These are phyloP conservation scores for Leptosomus discolor DNA, from an alignment of 2,113 vertebrate genomes.

Conservation along the genomic window DNA sequence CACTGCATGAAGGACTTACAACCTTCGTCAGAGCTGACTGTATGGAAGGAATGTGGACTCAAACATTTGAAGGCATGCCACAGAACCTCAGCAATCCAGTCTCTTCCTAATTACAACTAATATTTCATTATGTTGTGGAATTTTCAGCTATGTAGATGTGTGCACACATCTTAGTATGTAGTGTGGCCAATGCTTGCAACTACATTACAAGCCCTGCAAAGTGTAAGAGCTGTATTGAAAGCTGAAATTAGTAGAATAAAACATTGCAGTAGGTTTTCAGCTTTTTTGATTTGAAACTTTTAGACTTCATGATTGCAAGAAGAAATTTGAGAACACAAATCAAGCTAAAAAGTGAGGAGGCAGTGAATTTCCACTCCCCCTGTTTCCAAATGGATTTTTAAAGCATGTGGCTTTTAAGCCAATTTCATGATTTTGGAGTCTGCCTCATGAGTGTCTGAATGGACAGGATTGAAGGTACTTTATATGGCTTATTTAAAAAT, in stretches of 20 bases:
- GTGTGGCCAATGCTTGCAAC: neutral
- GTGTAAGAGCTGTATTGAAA: neutral
- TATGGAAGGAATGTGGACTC: conserved; percentile 27
- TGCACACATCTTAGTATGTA: neutral
- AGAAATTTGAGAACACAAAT: conserved; percentile 8
- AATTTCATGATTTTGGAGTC: conserved; percentile 5
- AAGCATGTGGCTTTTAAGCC: conserved; percentile 6
- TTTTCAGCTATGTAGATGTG: neutral
- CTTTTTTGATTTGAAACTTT: neutral
- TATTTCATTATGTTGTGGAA: neutral
- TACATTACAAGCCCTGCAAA: neutral
- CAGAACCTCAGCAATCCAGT: neutral
- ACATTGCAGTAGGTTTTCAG: neutral
- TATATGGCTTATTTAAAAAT: conserved; percentile 58
- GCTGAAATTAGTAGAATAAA: neutral
- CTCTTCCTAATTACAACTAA: neutral
- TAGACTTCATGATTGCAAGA: neutral
- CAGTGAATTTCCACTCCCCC: neutral
- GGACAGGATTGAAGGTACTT: conserved; percentile 52
- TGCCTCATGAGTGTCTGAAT: neutral
- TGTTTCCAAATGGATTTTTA: neutral
- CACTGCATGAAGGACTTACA: neutral
- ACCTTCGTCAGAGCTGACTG: neutral
- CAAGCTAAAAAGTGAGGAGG: neutral
- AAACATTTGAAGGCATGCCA: neutral